Evolutionary conservation across 2,888 invertebrate genomes (phyloP), one percentile per base, ranked within the genome.

Genomic region (Calameuta idolon): DNA sequence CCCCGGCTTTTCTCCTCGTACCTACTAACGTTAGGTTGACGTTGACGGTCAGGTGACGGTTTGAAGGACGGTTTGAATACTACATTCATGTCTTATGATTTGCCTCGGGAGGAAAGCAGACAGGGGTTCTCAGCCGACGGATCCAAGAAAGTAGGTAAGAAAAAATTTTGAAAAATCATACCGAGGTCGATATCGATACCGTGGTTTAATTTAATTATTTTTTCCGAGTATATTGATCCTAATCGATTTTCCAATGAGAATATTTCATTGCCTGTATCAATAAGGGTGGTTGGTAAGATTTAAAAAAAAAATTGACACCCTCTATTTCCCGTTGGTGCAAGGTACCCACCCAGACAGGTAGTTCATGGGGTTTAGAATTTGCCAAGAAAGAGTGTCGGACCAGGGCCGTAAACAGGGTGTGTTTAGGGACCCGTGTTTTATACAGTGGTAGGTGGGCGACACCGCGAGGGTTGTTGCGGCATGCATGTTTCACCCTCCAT

Each of bases 401-500:
- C 55, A 55, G 55, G 55, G 55, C 55, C 55, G 55, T 55, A 55
- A 55, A 55, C 71, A 33, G 71, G 71, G 71, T 33, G 71, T 31
- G 12, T 30, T 71, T 33, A 33, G 71, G 33, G 71, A 33, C 71
- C 71, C 71, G 71, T 71, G 71, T 33, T 55, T 31, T 71, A 71
- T 33, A 71, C 71, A 71, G 31, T 33, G 71, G 71, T 71, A 71
- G 12, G 12, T 23, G 31, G 33, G 31, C 55, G 31, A 71, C 71
- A 33, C 71, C 31, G 71, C 71, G 31, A 33, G 71, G 31, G 31
- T 71, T 71, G 9, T 31, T 71, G 71, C 69, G 78, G 80, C 85
- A 85, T 87, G 86, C 85, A 88, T 88, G 85, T 86, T 87, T 86
- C 79, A 86, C 77, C 81, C 80, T 80, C 75, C 79, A 86, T 86